Evolutionary conservation across 2,888 invertebrate species (phyloP).

Genomic region (Punctoribates punctum): DNA sequence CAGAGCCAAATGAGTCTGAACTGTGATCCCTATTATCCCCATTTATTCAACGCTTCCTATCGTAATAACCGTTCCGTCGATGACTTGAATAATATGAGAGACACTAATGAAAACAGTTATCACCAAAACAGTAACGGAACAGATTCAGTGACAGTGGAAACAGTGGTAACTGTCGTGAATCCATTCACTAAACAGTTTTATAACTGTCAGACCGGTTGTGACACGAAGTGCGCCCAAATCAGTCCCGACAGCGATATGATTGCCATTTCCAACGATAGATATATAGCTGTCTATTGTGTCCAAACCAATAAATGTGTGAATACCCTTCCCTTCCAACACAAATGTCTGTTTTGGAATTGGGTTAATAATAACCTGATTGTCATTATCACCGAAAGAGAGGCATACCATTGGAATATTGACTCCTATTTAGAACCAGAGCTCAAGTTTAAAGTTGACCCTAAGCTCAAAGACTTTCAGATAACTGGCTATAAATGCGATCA

Average conservation of each 20-base stretch:
- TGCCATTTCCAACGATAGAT: conserved; percentile 40
- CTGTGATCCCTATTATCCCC: neutral
- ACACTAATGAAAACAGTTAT: neutral
- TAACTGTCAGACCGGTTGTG: conserved; percentile 37
- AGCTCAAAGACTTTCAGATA: conserved; percentile 17
- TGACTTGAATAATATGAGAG: neutral
- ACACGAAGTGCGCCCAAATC: conserved; percentile 39
- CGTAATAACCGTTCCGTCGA: neutral
- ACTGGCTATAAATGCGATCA: conserved; percentile 33
- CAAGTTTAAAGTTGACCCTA: conserved; percentile 24
- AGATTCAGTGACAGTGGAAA: neutral
- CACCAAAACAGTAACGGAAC: neutral
- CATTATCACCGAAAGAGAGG: conserved; percentile 32
- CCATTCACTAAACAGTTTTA: conserved; percentile 17
- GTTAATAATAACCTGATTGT: conserved; percentile 20
- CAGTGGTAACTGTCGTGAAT: conserved; percentile 29
- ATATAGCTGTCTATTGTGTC: conserved; percentile 39
- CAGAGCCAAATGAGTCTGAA: no score
- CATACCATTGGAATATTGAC: conserved; percentile 30
- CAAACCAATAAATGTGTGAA: conserved; percentile 29
- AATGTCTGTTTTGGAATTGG: conserved; percentile 38
- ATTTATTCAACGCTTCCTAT: conserved; percentile 14
- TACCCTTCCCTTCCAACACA: conserved; percentile 30
- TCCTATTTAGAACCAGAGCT: neutral
- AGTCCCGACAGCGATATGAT: conserved; percentile 32